Conservation (phyloP, 2,888 invertebrate species). For the Argyra leucocephala region DNA sequence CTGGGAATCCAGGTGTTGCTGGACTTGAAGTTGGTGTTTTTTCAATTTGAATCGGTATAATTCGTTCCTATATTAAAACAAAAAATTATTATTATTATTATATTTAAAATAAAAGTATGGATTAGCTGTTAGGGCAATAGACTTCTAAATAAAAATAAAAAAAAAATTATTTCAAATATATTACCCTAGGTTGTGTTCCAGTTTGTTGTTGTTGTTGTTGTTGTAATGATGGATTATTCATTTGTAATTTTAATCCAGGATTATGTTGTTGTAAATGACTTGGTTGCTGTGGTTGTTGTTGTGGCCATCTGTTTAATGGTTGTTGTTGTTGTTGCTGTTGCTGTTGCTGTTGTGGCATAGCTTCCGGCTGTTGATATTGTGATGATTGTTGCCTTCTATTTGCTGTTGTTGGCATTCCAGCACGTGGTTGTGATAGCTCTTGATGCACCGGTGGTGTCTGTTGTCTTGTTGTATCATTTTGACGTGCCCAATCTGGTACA, state of each 20-base stretch:
- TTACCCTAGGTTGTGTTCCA: constrained; percentile 23
- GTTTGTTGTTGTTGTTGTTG: too few relatives aligned
- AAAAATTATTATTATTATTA: background rate
- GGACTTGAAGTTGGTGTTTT: constrained; percentile 38
- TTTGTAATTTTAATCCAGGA: constrained; percentile 35
- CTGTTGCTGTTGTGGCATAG: constrained; percentile 20
- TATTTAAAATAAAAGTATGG: background rate
- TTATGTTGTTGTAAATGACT: constrained; percentile 11
- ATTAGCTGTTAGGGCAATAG: background rate
- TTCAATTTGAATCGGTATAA: constrained; percentile 42
- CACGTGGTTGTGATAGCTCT: constrained; percentile 25
- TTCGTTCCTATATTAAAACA: constrained; percentile 33
- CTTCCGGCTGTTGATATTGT: constrained; percentile 22
- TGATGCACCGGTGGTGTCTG: constrained; percentile 21
- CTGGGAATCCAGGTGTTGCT: constrained; percentile 30
- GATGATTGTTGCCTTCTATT: constrained; percentile 27
- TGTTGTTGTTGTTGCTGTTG: constrained; percentile 27
- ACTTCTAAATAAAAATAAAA: too few relatives aligned
- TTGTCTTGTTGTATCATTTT: constrained; percentile 28
- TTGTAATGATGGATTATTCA: constrained; percentile 27
- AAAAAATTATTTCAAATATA: too few relatives aligned
- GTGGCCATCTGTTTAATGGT: background rate
- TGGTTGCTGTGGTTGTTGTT: background rate
- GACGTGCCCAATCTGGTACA: constrained; percentile 38
- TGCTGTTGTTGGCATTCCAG: constrained; percentile 5